phyloP scores from a whole-genome alignment of 1,140 invertebrate genomes.

The Macrostomum lignano region DNA sequence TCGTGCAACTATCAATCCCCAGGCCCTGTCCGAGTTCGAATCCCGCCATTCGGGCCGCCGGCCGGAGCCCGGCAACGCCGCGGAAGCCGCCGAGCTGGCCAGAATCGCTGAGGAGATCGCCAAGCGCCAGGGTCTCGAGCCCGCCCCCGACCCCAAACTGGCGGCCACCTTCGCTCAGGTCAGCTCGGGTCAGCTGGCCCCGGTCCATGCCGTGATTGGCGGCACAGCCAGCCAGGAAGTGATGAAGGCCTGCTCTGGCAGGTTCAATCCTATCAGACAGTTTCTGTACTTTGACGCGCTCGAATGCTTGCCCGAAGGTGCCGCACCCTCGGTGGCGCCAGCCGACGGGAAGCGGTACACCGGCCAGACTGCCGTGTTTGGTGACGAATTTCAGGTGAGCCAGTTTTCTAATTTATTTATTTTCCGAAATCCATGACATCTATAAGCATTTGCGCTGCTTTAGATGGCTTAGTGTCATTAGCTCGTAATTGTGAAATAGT shows the following conservation, averaged over 20 bases:
- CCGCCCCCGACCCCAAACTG: slow-evolving; percentile 42
- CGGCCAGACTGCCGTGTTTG: slow-evolving; percentile 71
- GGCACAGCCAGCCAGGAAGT: slow-evolving; percentile 82
- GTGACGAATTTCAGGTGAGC: slow-evolving; percentile 54
- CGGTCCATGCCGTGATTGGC: slow-evolving; percentile 72
- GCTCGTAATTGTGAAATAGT: too few species aligned
- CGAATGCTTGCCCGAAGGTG: slow-evolving; percentile 52
- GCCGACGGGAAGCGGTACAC: slow-evolving; percentile 44
- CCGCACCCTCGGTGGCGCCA: slow-evolving; percentile 12
- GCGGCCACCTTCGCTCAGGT: slow-evolving; percentile 34
- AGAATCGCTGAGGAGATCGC: slow-evolving; percentile 30
- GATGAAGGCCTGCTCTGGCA: slow-evolving; percentile 90
- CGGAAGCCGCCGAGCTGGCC: slow-evolving; percentile 67
- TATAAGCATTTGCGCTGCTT: too few species aligned
- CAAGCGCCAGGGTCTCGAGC: slow-evolving; percentile 27
- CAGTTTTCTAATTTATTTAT: too few species aligned
- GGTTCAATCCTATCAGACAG: slow-evolving; percentile 75
- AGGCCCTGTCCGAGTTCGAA: too few species aligned
- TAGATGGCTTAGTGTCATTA: too few species aligned
- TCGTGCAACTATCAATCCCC: too few species aligned
- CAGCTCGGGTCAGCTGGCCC: slow-evolving; percentile 49
- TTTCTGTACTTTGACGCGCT: slow-evolving; percentile 85
- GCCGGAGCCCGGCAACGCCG: slow-evolving; percentile 81
- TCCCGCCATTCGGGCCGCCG: too few species aligned
- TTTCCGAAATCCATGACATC: too few species aligned